Conservation (phyloP, 2,888 invertebrate species). For the Nematopogon swammerdamellus region DNA sequence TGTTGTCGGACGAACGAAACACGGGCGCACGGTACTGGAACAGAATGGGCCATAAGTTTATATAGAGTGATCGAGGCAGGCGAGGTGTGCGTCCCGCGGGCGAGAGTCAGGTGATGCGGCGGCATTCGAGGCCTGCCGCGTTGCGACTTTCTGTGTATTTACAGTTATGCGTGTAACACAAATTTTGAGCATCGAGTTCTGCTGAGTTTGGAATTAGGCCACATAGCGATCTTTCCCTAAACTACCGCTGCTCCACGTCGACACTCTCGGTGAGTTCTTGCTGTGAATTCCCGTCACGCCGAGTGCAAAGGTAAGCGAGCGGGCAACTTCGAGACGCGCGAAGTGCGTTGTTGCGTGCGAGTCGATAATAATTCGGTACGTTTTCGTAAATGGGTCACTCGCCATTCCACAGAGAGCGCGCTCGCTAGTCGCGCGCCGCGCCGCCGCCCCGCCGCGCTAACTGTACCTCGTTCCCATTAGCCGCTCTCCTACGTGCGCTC, state of each 20-base stretch:
- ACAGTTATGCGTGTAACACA: conserved; percentile 57
- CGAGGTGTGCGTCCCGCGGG: not conserved
- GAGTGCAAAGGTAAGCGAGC: no score
- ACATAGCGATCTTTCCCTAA: conserved; percentile 61
- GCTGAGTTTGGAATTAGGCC: conserved; percentile 55
- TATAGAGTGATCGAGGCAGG: not conserved
- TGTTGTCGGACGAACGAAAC: not conserved
- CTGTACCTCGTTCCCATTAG: not conserved
- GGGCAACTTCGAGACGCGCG: no score
- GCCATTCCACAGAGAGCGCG: conserved; percentile 31
- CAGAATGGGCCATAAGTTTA: not conserved
- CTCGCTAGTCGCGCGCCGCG: not conserved
- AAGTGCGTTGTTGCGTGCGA: conserved; percentile 17
- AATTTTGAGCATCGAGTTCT: conserved; percentile 55
- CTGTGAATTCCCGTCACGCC: no score
- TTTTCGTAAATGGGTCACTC: conserved; percentile 57
- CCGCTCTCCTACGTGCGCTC: not conserved
- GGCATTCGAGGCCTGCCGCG: not conserved
- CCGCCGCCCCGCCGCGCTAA: not conserved
- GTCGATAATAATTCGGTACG: conserved; percentile 47
- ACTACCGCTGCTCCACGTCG: conserved; percentile 57
- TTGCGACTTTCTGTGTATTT: conserved; percentile 38
- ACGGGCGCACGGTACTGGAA: not conserved
- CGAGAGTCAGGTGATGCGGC: not conserved
- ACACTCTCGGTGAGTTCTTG: conserved; percentile 19